Evolutionary conservation across 2,888 invertebrate species (phyloP), one percentile per base, ranked within the genome.

Genomic region (Ophioninae sp.): DNA sequence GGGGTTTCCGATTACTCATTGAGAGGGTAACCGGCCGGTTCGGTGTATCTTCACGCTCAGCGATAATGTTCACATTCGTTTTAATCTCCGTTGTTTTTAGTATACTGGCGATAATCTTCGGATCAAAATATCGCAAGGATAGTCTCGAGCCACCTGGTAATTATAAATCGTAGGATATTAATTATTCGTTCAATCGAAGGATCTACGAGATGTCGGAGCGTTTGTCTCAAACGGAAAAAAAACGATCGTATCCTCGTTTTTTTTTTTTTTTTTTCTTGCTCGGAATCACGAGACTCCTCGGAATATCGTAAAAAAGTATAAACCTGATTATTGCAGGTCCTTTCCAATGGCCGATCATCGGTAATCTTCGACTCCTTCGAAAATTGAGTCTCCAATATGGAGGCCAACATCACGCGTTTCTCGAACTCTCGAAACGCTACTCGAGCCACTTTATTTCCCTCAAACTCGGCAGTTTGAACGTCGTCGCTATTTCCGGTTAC

Each of bases 401-500:
- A 7, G 90, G 88, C 13, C 91, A 90, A 57, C 90, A 91, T 70
- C 67, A 85, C 17, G 92, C 91, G 0, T 87, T 92, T 30, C 2
- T 86, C 5, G 87, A 92, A 41, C 86, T 92, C 0, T 87, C 89
- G 7, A 87, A 86, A 17, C 85, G 74, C 10, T 92, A 92, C 64
- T 77, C 77, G 1, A 91, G 92, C 75, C 79, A 87, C 62, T 65
- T 92, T 2, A 86, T 92, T 65, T 81, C 85, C 3, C 82, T 92
- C n/a, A 84, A 85, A 8, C 56, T 89, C 0, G 91, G 91, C 0
- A 79, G n/a, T 37, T 79, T 77, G 0, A 83, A 88, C 30, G 73
- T 88, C 1, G 57, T 95, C 0, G 93, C 94, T 0, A 95, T 95
- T 1, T 93, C 93, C 37, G 94, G 95, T 0, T 94, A 94, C 87